These are phyloP conservation scores for Lanistes nyassanus DNA, from an alignment of 1,140 invertebrate species.

Conservation along the genomic window DNA sequence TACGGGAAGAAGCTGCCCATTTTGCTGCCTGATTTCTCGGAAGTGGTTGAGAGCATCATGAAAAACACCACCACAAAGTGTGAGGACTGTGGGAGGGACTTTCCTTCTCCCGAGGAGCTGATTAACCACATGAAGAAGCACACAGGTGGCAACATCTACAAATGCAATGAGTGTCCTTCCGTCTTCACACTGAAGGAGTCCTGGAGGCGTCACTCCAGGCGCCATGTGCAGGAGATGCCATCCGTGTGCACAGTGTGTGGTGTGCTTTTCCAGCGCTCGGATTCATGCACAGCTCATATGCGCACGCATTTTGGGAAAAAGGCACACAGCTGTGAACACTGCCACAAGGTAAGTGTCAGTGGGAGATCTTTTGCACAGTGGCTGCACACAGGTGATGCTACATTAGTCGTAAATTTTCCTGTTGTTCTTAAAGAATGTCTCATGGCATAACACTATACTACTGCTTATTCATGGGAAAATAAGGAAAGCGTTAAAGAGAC, in stretches of 20 bases:
- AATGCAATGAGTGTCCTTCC: conserved; percentile 6
- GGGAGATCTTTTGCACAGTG: too few relatives aligned
- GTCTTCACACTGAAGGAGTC: conserved; percentile 17
- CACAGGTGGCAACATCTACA: conserved; percentile 13
- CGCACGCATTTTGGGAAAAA: conserved; percentile 22
- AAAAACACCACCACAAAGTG: conserved; percentile 2
- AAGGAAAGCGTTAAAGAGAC: too few relatives aligned
- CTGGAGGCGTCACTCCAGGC: conserved; percentile 2
- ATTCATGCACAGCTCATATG: conserved; percentile 23
- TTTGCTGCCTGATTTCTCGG: conserved; percentile 15
- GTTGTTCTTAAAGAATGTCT: too few relatives aligned
- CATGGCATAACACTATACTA: too few relatives aligned
- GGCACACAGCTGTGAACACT: conserved; percentile 19
- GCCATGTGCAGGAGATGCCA: conserved; percentile 10
- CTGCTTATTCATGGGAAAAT: too few relatives aligned
- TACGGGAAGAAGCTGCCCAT: conserved; percentile 14
- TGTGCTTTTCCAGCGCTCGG: conserved; percentile 6
- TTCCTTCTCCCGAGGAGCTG: neutral
- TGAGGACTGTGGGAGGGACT: conserved; percentile 5
- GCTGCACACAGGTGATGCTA: too few relatives aligned
- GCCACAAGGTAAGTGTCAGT: conserved; percentile 7
- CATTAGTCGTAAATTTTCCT: too few relatives aligned
- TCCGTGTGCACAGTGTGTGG: conserved; percentile 15
- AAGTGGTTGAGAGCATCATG: conserved; percentile 3
- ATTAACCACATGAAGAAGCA: conserved; percentile 25